phyloP scores from a whole-genome alignment of 2,888 invertebrate species.

The Drosophila falleni region DNA sequence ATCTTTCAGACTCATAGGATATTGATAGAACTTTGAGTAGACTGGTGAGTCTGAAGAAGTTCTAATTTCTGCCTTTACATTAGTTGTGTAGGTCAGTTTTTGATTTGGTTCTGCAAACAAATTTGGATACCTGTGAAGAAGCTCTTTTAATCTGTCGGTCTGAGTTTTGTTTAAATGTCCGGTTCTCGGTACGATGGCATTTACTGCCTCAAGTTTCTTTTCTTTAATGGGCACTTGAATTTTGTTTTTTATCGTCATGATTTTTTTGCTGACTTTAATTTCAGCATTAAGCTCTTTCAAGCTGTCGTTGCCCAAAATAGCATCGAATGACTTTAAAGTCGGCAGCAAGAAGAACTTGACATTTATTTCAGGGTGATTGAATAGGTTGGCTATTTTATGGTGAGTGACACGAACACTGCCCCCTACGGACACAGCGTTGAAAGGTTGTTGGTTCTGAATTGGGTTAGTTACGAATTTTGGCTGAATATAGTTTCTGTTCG shows the following conservation, averaged over 20 bases:
- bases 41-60: slow-evolving; percentile 1
- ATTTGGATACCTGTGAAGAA: slow-evolving; percentile 14
- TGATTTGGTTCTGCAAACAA: slow-evolving; percentile 38
- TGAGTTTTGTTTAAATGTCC: not conserved
- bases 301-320: not conserved
- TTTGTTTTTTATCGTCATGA: not conserved
- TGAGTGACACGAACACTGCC: too few relatives aligned
- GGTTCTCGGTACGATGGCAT: not conserved
- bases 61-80: slow-evolving; percentile 23
- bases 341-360: not conserved
- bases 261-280: slow-evolving; percentile 6
- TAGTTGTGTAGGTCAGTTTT: slow-evolving; percentile 31
- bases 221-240: not conserved
- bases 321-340: slow-evolving; percentile 5
- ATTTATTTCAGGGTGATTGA: not conserved
- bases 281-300: not conserved
- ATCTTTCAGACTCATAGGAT: not conserved
- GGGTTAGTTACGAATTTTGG: not conserved
- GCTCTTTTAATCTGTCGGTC: not conserved
- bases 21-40: slow-evolving; percentile 2
- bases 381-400: not conserved
- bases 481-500: slow-evolving; percentile 1
- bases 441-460: not conserved
- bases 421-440: slow-evolving; percentile 1
- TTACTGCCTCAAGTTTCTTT: slow-evolving; percentile 2